Evolutionary conservation across 2,888 invertebrate genomes (phyloP).

Genomic region (Drosophila bunnanda): DNA sequence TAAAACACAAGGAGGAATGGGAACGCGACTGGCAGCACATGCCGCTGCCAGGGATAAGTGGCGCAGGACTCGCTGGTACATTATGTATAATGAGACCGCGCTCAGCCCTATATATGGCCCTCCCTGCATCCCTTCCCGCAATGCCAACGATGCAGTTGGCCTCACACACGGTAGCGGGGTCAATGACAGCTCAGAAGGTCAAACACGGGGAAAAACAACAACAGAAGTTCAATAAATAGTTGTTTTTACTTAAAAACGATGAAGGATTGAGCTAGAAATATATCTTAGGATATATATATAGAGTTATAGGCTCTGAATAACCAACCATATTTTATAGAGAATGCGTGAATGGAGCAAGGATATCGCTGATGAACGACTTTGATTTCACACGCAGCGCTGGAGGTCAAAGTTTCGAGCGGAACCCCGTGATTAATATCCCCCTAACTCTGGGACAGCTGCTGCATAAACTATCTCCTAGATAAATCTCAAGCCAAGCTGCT

Average conservation of each 20-base stretch:
- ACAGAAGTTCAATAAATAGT: conserved; percentile 10
- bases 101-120: conserved; percentile 7
- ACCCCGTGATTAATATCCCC: conserved; percentile 30
- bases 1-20: conserved; percentile 47
- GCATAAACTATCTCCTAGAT: conserved; percentile 68
- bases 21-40: conserved; percentile 25
- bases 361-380: conserved; percentile 72
- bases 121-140: conserved; percentile 6
- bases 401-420: conserved; percentile 27
- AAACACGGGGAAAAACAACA: conserved; percentile 24
- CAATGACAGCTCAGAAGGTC: conserved; percentile 75
- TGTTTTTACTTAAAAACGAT: neutral
- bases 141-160: conserved; percentile 54
- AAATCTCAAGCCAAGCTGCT: conserved; percentile 44
- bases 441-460: conserved; percentile 47
- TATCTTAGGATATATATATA: no score
- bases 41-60: neutral
- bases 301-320: neutral
- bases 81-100: conserved; percentile 58
- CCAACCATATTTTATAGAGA: neutral
- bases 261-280: no score
- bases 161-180: conserved; percentile 49
- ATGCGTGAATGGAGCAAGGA: conserved; percentile 41
- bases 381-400: conserved; percentile 51
- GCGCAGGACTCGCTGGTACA: conserved; percentile 38